Evolutionary conservation across 2,113 vertebrate genomes (phyloP), one percentile per base, ranked within the genome.

Genomic region (Notiomystis cincta): DNA sequence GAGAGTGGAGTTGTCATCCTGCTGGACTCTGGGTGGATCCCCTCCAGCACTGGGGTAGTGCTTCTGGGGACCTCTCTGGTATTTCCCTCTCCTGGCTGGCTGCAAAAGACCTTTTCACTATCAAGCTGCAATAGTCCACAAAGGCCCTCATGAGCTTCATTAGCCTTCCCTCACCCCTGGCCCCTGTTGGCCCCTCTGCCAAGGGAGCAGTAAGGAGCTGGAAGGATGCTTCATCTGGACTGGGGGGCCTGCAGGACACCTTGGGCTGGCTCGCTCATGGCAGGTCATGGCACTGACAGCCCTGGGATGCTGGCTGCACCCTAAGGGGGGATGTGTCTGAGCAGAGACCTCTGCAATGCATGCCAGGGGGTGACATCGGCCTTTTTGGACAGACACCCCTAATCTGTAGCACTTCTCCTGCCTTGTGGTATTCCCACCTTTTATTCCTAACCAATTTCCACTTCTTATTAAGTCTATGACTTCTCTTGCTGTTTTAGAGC

Each of bases 311-410:
- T 1, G 1, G 19, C 4, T 47, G 17, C 61, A 70, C 23, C 16
- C 33, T 31, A 21, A 31, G 35, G n/a, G 57, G 22, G n/a, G n/a
- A 65, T 2, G 1, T 84, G 69, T 82, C 77, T 89, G 53, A 53
- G 60, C 50, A 78, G 86, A 94, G 51, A 37, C 30, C 15, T n/a
- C 35, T 87, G 28, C 24, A 38, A 14, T 2, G 2, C 37, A 10
- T 0, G 1, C 48, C 20, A 51, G 50, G 48, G 82, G 40, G 28
- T 66, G 60, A 53, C 37, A 27, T 20, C 0, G 0, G 24, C 27
- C 58, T 44, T 38, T 90, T n/a, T 45, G 54, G 64, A 65, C 56
- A 77, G 66, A 61, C 30, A 42, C 4, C 24, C 30, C 54, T n/a
- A 47, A 13, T 38, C 25, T 64, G 73, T 77, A 81, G 25, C 10